These are phyloP conservation scores for Astreopora myriophthalma DNA, from an alignment of 64 coral and sea anemone species.

Conservation along the genomic window DNA sequence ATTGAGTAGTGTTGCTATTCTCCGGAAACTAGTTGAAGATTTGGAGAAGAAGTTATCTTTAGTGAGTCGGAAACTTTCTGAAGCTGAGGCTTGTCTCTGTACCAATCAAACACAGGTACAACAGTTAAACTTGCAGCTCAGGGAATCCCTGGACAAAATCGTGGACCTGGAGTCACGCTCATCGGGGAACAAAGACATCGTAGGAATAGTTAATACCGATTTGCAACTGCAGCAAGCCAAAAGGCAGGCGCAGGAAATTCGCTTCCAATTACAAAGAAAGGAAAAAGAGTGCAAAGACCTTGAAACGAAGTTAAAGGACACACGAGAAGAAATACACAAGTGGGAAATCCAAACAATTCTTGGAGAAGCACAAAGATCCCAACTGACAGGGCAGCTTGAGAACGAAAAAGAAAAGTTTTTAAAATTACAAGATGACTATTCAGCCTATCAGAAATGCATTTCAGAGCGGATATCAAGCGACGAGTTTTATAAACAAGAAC, in stretches of 20 bases:
- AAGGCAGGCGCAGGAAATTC: not conserved
- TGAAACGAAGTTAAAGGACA: constrained; percentile 25
- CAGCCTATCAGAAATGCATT: not conserved
- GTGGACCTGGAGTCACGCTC: constrained; percentile 1
- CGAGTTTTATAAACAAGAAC: not conserved
- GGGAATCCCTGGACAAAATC: constrained; percentile 13
- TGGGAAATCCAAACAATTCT: constrained; percentile 16
- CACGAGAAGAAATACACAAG: constrained; percentile 13
- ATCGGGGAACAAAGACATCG: not conserved
- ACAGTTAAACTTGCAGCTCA: constrained; percentile 17
- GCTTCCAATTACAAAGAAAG: constrained; percentile 20
- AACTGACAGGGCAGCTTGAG: not conserved
- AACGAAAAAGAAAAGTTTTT: not conserved
- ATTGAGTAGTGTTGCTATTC: not conserved
- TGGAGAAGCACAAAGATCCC: not conserved
- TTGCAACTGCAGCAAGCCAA: constrained; percentile 16
- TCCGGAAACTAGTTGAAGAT: not conserved
- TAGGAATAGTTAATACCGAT: not conserved
- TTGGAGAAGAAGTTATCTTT: not conserved
- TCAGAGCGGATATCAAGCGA: not conserved
- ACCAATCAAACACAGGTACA: not conserved
- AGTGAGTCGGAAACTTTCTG: not conserved
- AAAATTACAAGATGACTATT: not conserved
- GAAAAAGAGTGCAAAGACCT: constrained; percentile 20
- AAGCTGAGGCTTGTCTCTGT: not conserved